These are phyloP conservation scores for Drosophila repleta DNA, from an alignment of 1,140 invertebrate genomes.

Conservation along the genomic window DNA sequence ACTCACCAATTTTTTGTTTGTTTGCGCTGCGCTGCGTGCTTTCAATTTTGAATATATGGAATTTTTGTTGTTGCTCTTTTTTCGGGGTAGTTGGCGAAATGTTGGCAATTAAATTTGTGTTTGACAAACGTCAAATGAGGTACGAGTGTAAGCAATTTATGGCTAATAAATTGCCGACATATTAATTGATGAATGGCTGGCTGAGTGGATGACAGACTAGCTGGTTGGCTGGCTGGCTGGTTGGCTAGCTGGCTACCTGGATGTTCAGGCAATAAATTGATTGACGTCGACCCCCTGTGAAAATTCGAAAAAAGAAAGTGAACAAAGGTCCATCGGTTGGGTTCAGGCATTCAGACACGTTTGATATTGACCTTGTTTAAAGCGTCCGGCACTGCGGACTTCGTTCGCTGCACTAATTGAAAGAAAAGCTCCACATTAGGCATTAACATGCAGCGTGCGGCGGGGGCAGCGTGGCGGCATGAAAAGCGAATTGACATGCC, in stretches of 20 bases:
- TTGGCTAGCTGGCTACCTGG: not conserved
- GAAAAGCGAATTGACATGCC: conserved; percentile 78
- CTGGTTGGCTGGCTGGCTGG: not conserved
- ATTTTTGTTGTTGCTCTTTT: not conserved
- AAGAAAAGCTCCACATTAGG: conserved; percentile 53
- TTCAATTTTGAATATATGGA: conserved; percentile 22
- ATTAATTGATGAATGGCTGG: conserved; percentile 27
- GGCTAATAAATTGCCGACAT: conserved; percentile 61
- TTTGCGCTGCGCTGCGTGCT: conserved; percentile 39
- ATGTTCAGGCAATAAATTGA: conserved; percentile 7
- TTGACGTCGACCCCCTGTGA: conserved; percentile 28
- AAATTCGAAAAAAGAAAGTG: conserved; percentile 58
- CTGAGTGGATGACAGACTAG: too few relatives aligned
- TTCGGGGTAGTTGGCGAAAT: conserved; percentile 33
- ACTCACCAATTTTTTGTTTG: conserved; percentile 2
- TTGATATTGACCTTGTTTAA: conserved; percentile 83
- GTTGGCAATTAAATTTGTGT: conserved; percentile 70
- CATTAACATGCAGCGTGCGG: conserved; percentile 60
- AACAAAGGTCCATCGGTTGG: conserved; percentile 14
- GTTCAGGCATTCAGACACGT: conserved; percentile 69
- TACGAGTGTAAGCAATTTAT: conserved; percentile 53
- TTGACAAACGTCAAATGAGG: conserved; percentile 71
- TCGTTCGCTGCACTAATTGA: conserved; percentile 42
- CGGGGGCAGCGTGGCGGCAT: conserved; percentile 17
- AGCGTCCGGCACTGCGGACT: conserved; percentile 22